A percentile compares a stretch with the other conserved stretches of the same genome.
phyloP scores from a whole-genome alignment of 2,888 invertebrate species.

The Nomada fucata region DNA sequence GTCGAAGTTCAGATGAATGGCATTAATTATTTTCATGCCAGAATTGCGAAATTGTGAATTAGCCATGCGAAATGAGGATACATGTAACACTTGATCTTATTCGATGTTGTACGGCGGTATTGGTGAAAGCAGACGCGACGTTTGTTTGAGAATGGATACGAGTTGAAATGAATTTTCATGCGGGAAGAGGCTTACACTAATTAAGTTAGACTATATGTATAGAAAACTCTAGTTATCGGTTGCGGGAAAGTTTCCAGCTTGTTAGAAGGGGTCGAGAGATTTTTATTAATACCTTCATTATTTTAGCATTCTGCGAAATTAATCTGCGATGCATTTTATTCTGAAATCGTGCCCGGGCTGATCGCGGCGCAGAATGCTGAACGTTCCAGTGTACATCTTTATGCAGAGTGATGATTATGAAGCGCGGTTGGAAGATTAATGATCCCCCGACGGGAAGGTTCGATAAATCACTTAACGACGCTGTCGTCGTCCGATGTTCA shows the following conservation, averaged over 20 bases:
- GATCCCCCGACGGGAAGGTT: slow-evolving; percentile 69
- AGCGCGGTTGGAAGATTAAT: slow-evolving; percentile 74
- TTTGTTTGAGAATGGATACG: too few species aligned
- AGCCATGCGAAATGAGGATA: background rate
- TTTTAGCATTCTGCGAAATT: background rate
- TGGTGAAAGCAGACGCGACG: too few species aligned
- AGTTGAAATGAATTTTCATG: too few species aligned
- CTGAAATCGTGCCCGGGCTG: slow-evolving; percentile 10
- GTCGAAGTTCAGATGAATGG: background rate
- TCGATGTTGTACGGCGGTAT: too few species aligned
- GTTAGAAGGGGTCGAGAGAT: background rate
- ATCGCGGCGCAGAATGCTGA: slow-evolving; percentile 20
- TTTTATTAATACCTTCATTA: background rate
- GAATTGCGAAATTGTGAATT: background rate
- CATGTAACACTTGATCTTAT: background rate
- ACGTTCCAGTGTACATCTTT: slow-evolving; percentile 60
- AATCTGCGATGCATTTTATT: slow-evolving; percentile 1
- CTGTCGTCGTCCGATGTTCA: slow-evolving; percentile 68
- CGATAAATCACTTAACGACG: slow-evolving; percentile 77
- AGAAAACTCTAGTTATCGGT: too few species aligned
- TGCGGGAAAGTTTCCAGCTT: too few species aligned
- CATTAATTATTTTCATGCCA: background rate
- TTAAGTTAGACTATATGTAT: too few species aligned
- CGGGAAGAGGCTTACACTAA: too few species aligned
- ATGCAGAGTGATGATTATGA: slow-evolving; percentile 62